Percentiles rank a stretch among this genome's conserved stretches.
phyloP scores from a whole-genome alignment of 1,140 invertebrate species.

The Neodiprion lecontei region DNA sequence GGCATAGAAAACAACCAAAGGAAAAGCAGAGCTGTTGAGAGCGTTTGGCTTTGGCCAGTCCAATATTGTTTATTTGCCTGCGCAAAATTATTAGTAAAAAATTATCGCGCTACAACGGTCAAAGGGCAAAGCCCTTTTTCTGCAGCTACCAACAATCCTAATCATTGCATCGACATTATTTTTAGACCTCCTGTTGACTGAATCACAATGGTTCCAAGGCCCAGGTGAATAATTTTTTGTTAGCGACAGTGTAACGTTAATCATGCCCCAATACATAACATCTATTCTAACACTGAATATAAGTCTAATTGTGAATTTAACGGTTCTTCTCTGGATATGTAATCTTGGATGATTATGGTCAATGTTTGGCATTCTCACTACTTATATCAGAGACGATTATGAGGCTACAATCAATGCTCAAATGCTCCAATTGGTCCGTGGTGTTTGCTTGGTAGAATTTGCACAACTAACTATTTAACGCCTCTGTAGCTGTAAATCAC shows the following conservation, averaged over 20 bases:
- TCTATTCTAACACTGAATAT: too few relatives aligned
- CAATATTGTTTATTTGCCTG: not conserved
- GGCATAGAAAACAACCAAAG: not conserved
- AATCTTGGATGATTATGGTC: too few relatives aligned
- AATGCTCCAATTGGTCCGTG: too few relatives aligned
- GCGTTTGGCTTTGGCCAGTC: not conserved
- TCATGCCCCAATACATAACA: too few relatives aligned
- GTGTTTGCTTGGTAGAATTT: too few relatives aligned
- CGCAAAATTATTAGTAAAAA: not conserved
- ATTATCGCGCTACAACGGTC: not conserved
- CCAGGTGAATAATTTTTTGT: not conserved
- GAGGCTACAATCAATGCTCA: too few relatives aligned
- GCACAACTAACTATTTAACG: too few relatives aligned
- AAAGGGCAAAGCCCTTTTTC: not conserved
- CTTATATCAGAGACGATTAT: too few relatives aligned
- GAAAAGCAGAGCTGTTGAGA: not conserved
- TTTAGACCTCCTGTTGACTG: not conserved
- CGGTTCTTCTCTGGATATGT: too few relatives aligned
- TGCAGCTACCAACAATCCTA: not conserved
- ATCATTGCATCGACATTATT: not conserved
- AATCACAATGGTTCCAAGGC: constrained; percentile 3
- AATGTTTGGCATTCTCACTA: too few relatives aligned
- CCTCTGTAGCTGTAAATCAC: too few relatives aligned
- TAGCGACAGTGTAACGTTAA: not conserved
- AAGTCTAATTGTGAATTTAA: too few relatives aligned